Base-by-base conservation (phyloP, 2,888 invertebrate species). In the Mystacides longicornis region DNA sequence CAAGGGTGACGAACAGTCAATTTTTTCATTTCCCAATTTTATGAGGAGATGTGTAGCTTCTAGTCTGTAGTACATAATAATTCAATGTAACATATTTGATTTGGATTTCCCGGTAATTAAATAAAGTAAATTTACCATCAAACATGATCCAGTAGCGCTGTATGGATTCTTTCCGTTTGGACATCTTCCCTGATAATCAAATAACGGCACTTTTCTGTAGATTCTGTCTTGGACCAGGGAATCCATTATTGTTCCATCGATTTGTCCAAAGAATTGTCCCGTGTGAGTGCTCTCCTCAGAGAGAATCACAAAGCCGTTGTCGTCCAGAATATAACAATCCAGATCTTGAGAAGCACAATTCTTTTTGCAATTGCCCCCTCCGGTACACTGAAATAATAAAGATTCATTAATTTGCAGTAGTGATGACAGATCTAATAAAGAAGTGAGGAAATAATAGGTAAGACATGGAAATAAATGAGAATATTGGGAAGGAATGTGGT, bases 221-320 rank as follows among this genome's bases (percentile, higher is more conserved):
- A 94, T 93, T 60, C 88, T 82, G 67, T 92, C 92, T 67, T 93
- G 91, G 0, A 94, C 93, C 52, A 93, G 72, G 0, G 92, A 91
- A 71, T 93, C 92, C 92, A 94, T 93, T 59, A 94, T 92, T 14
- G 93, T 93, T 19, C 93, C 93, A 69, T 95, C 94, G 43, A 94
- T 88, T 71, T 93, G 92, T 0, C 95, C 96, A 66, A 95, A 95
- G 73, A 96, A 96, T 66, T 87, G 82, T 1, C 95, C 95, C 1
- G 92, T 92, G 65, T 94, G 90, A 43, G 89, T 83, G 27, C 81
- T 79, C 62, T 88, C 87, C 71, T 94, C 93, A 0, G 93, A 93
- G 37, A 93, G 83, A 52, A 96, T 87, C 51, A 96, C 88, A 69
- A 93, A 96, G 14, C 95, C 96, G 69, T 93, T 94, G 72, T 95